phyloP scores from a whole-genome alignment of 2,113 vertebrate species.

The Myxocyprinus asiaticus region DNA sequence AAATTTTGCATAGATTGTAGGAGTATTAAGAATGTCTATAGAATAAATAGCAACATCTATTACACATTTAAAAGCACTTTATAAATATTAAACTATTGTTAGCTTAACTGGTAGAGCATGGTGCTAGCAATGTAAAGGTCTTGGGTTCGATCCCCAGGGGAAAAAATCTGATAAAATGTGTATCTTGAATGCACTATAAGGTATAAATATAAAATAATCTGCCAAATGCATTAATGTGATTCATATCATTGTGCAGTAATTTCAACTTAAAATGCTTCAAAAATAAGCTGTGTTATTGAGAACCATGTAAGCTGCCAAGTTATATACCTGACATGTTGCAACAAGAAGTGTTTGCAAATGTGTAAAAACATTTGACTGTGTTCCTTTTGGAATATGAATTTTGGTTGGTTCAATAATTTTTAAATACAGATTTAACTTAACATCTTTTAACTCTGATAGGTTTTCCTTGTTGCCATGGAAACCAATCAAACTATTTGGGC shows the following conservation, averaged over 20 bases:
- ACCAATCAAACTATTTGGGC: constrained; percentile 67
- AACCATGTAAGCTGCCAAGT: background rate
- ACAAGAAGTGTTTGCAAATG: background rate
- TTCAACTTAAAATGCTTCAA: background rate
- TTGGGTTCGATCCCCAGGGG: too few relatives aligned
- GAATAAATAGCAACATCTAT: too few relatives aligned
- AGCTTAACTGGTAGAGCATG: too few relatives aligned
- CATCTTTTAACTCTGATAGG: constrained; percentile 57
- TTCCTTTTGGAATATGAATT: background rate
- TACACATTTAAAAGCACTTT: too few relatives aligned
- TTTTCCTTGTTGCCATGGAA: constrained; percentile 69
- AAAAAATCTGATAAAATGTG: too few relatives aligned
- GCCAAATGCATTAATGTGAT: too few relatives aligned
- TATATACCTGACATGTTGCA: background rate
- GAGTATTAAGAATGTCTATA: background rate
- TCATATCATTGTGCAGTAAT: too few relatives aligned
- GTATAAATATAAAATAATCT: too few relatives aligned
- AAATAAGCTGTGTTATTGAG: background rate
- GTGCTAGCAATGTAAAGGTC: too few relatives aligned
- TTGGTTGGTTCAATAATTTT: background rate
- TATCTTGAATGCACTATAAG: too few relatives aligned
- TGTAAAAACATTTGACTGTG: too few relatives aligned
- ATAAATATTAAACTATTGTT: too few relatives aligned
- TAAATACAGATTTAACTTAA: background rate
- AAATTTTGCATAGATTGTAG: background rate